Evolutionary conservation across 2,888 invertebrate genomes (phyloP), one percentile per base, ranked within the genome.

Genomic region (Isoperla grammatica): DNA sequence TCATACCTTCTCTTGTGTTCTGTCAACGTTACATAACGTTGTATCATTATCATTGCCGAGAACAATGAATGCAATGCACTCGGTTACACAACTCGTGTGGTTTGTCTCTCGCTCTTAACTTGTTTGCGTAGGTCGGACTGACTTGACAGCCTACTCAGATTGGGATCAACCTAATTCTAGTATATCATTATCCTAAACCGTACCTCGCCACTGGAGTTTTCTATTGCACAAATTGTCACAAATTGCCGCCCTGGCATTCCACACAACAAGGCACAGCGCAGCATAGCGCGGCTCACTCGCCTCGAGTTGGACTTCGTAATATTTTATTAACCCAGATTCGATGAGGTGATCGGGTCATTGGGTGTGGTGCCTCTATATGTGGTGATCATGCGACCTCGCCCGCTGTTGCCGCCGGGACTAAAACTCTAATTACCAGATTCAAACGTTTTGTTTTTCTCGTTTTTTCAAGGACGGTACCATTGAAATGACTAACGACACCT

Each of bases 321-420:
- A 50, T 50, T 50, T 29, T 23, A 50, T 50, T 50, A 50, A 50
- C 49, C 49, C 49, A 50, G 49, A 13, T 50, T 35, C 49, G 35
- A 29, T 13, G 49, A 46, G 46, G 46, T 15, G 46, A 20, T 20
- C 46, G 46, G 45, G 17, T 13, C 17, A 22, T 6, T 46, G 46
- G 46, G 46, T 20, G 46, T 46, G 46, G 46, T 20, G 45, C 8
- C 8, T 4, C 29, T 29, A 29, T 8, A 29, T n/a, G 42, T 42
- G 42, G 3, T 2, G 13, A 15, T 9, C 42, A 15, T 5, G 45
- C 15, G 15, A 8, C 19, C 17, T 45, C 17, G 45, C 17, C n/a
- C 45, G 15, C 29, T 29, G 29, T 29, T 29, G 5, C 8, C 29
- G 8, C 29, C 8, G 29, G 29, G 8, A 29, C 5, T 4, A 29